Conservation (phyloP, 2,113 vertebrate species). For the Microtus richardsoni region DNA sequence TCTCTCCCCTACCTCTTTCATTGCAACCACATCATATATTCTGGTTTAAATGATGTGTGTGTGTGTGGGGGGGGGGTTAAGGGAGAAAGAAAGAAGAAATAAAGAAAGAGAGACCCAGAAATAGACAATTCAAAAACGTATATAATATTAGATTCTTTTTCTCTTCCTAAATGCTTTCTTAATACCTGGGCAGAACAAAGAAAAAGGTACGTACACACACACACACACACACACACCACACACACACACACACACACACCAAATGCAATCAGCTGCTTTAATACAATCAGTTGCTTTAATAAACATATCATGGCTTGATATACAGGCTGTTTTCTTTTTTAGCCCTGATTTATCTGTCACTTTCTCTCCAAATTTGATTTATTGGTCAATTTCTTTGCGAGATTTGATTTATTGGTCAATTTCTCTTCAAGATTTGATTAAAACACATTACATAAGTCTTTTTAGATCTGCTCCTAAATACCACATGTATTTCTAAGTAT, state of each 20-base stretch:
- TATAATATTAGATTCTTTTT: not conserved
- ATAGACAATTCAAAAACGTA: not conserved
- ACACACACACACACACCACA: not conserved
- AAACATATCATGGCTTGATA: constrained; percentile 77
- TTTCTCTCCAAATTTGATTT: constrained; percentile 86
- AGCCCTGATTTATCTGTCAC: constrained; percentile 83
- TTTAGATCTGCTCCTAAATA: constrained; percentile 86
- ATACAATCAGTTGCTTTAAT: constrained; percentile 71
- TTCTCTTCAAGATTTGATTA: constrained; percentile 87
- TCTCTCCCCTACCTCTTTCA: not conserved
- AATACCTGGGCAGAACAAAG: constrained; percentile 7
- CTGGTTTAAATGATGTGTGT: not conserved
- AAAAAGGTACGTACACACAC: constrained; percentile 32
- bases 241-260: not conserved
- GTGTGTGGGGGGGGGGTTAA: not conserved
- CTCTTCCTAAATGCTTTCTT: constrained; percentile 61
- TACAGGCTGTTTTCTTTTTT: constrained; percentile 82
- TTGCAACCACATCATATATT: not conserved
- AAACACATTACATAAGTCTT: constrained; percentile 83
- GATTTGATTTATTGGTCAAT: constrained; percentile 86
- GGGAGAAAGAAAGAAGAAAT: not conserved
- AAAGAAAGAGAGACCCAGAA: not conserved
- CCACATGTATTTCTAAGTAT: constrained; percentile 77
- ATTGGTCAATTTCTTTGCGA: constrained; percentile 84
- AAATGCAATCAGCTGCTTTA: constrained; percentile 63